Percentiles rank a stretch among this genome's conserved stretches.
These are phyloP conservation scores for Myodes glareolus DNA, from an alignment of 2,113 vertebrate genomes.

Conservation along the genomic window DNA sequence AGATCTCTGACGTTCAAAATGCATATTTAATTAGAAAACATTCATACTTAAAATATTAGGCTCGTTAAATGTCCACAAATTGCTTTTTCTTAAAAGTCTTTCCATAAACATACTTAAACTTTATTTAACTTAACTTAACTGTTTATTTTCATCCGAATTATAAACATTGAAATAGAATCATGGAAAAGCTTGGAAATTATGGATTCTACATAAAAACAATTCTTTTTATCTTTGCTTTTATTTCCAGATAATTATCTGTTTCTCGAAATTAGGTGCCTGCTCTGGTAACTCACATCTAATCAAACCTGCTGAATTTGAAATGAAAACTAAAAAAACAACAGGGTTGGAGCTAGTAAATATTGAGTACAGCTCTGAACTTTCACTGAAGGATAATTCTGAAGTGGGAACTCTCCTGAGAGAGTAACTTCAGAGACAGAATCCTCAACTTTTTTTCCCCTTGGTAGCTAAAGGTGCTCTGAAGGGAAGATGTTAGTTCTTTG, in stretches of 20 bases:
- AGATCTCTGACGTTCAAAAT: neutral
- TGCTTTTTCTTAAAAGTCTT: slow-evolving; percentile 1
- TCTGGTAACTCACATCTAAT: slow-evolving; percentile 42
- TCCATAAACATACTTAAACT: slow-evolving; percentile 32
- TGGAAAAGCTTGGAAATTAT: slow-evolving; percentile 36
- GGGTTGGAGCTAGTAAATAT: slow-evolving; percentile 43
- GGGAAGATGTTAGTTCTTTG: neutral
- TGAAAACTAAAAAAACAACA: neutral
- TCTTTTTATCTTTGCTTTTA: slow-evolving; percentile 45
- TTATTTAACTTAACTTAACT: too few species aligned
- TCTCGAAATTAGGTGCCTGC: slow-evolving; percentile 41
- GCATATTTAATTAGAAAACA: neutral
- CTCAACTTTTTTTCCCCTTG: neutral
- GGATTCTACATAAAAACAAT: slow-evolving; percentile 42
- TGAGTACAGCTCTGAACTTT: neutral
- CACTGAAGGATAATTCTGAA: neutral
- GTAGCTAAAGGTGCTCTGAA: neutral
- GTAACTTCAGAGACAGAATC: neutral
- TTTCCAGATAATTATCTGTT: slow-evolving; percentile 49
- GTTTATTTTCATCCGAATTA: slow-evolving; percentile 51
- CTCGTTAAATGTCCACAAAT: slow-evolving; percentile 44
- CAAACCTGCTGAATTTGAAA: slow-evolving; percentile 47
- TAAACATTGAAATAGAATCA: slow-evolving; percentile 52
- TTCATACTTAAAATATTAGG: neutral
- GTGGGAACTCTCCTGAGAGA: neutral